Evolutionary conservation across 2,113 vertebrate species (phyloP), one percentile per base, ranked within the genome.

Genomic region (Labrus mixtus): DNA sequence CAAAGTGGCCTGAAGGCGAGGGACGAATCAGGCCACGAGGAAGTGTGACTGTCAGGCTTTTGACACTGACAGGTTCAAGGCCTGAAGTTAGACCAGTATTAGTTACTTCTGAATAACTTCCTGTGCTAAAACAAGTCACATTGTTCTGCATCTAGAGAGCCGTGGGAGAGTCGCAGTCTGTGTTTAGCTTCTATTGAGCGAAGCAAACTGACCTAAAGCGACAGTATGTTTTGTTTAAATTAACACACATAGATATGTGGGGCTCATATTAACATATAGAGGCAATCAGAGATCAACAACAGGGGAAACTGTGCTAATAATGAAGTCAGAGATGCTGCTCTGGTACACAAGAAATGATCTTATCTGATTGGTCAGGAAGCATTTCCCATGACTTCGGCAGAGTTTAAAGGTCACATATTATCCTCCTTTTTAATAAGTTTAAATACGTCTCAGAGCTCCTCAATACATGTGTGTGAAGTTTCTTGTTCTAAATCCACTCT

Each of bases 221-320:
- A 13, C 13, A 16, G 45, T 46, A 16, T 46, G 45, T 46, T 15
- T 46, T 0, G 15, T 17, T 46, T 46, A 46, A 15, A 46, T 46
- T 46, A 5, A 46, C n/a, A 19, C 11, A 16, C 12, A n/a, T n/a
- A 63, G 29, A 70, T 3, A 43, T 20, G 16, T 0, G 6, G 2
- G 19, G 59, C 33, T 22, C 6, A 9, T 51, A 39, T 75, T 54
- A 78, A 71, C 58, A 58, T 6, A 45, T 4, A 25, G 17, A 54
- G 48, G 0, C 25, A 8, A 19, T 0, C 13, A 22, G 51, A 2
- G 53, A 79, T 61, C 36, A 65, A 22, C 46, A 41, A 61, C 1
- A 62, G 15, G 10, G 19, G 33, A n/a, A 68, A 76, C 45, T 15
- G 45, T 17, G 45, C 45, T 46, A 16, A 17, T 16, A 16, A 48